Evolutionary conservation across 2,888 invertebrate species (phyloP).

Genomic region (Tortrix viridana): DNA sequence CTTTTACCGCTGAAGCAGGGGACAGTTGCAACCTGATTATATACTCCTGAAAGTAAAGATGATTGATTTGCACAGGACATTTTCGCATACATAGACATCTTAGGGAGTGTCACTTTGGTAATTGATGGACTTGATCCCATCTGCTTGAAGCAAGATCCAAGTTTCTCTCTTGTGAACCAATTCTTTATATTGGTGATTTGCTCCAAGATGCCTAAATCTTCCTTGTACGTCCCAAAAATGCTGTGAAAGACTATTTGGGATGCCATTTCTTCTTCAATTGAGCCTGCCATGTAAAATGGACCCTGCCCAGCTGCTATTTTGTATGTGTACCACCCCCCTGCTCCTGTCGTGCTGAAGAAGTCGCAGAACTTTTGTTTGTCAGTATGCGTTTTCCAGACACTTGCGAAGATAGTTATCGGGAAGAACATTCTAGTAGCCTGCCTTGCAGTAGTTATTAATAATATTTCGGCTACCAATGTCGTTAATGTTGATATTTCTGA

Average conservation of each 20-base stretch:
- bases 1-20: conserved; percentile 31
- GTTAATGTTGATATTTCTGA: conserved; percentile 40
- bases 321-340: conserved; percentile 43
- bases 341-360: conserved; percentile 44
- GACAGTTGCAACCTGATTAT: neutral
- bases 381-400: neutral
- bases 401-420: conserved; percentile 40
- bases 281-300: conserved; percentile 26
- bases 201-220: conserved; percentile 39
- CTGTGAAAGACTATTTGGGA: conserved; percentile 43
- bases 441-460: conserved; percentile 44
- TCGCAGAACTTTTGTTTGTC: conserved; percentile 20
- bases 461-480: conserved; percentile 43
- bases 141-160: conserved; percentile 37
- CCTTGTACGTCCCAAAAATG: conserved; percentile 44
- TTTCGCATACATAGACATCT: neutral
- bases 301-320: conserved; percentile 22
- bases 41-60: neutral
- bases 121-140: neutral
- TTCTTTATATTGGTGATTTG: conserved; percentile 29
- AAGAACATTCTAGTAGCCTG: conserved; percentile 47
- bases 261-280: conserved; percentile 40
- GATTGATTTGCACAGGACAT: conserved; percentile 18
- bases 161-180: conserved; percentile 41
- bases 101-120: neutral